Base-by-base conservation (phyloP, 2,113 vertebrate genomes). In the Saiga tatarica region DNA sequence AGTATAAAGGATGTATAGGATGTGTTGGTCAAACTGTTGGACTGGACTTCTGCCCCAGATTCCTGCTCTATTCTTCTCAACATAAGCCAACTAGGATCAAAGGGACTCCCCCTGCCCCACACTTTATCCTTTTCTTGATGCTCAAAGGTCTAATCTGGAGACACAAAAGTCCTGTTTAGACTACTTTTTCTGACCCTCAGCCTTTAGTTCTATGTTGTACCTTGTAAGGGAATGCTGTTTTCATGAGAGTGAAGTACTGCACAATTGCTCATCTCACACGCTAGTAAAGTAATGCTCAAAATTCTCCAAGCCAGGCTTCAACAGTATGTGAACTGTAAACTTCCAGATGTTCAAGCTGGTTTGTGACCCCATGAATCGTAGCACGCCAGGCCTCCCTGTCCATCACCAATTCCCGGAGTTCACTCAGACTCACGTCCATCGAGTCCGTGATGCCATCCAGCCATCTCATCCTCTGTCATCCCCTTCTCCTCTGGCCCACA, bases 281-380 rank as follows among this genome's bases (percentile, higher is more conserved):
- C 28, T 30, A 15, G 28, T 62, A 62, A 62, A 7, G 13, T 62
- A 30, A 30, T 62, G 28, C 28, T 62, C 28, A 62, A 62, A 62
- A 62, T 30, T 60, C 60, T 62, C 60, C 60, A 30, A 62, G 60
- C 13, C 28, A 62, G 60, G 60, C 13, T 62, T 3, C 28, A 62
- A 28, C 28, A 62, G 6, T 15, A 62, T 1, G 0, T 62, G 28
- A 62, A 62, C 2, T 1, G 0, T 62, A 13, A 62, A 62, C 28
- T 62, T 62, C 60, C 60, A 3, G 60, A 62, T 62, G 2, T 15
- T 62, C 6, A 62, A 62, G 60, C 13, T 62, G 28, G 13, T 62
- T 62, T 71, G n/a, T 19, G 64, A 71, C 4, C 19, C 9, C 64
- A 36, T 0, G 0, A 4, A 71, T 4, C 11, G 9, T 17, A 71